Percentiles rank a stretch among this genome's conserved stretches.
phyloP scores from a whole-genome alignment of 2,888 invertebrate species.

The Acrobasis suavella region DNA sequence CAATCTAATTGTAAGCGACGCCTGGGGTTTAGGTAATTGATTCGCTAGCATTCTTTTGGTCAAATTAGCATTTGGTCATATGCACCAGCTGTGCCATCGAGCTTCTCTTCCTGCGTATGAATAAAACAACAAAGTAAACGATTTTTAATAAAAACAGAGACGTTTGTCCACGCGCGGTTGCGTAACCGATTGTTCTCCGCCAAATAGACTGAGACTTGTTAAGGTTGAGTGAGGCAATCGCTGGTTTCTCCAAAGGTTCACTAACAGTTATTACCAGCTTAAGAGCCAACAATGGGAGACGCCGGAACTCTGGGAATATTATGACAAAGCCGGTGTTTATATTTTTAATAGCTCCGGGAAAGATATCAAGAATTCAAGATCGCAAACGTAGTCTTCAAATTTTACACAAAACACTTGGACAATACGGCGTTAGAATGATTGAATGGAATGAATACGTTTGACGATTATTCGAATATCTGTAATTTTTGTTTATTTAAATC shows the following conservation, averaged over 20 bases:
- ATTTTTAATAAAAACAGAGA: slow-evolving; percentile 3
- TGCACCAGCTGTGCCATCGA: too few relatives aligned
- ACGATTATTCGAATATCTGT: too few relatives aligned
- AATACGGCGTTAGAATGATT: too few relatives aligned
- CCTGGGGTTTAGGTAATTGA: too few relatives aligned
- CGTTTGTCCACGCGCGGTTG: slow-evolving; percentile 44
- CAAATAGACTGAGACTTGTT: slow-evolving; percentile 53
- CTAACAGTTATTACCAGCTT: background rate
- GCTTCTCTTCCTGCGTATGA: background rate
- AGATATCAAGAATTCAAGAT: background rate
- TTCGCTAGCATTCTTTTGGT: too few relatives aligned
- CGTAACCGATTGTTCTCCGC: slow-evolving; percentile 50
- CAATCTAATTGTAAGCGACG: too few relatives aligned
- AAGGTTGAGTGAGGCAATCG: slow-evolving; percentile 47
- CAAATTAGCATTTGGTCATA: too few relatives aligned
- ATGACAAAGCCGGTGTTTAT: background rate
- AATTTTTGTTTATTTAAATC: too few relatives aligned
- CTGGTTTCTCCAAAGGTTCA: slow-evolving; percentile 34
- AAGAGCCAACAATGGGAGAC: slow-evolving; percentile 3
- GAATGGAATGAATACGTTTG: too few relatives aligned
- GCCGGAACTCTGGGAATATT: slow-evolving; percentile 7
- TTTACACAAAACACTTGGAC: too few relatives aligned
- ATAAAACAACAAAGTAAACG: background rate
- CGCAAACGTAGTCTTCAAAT: too few relatives aligned
- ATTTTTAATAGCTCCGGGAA: background rate